Percentiles rank a stretch among this genome's conserved stretches.
Evolutionary conservation across 2,113 vertebrate genomes (phyloP).

Genomic region (Hemiscyllium ocellatum): DNA sequence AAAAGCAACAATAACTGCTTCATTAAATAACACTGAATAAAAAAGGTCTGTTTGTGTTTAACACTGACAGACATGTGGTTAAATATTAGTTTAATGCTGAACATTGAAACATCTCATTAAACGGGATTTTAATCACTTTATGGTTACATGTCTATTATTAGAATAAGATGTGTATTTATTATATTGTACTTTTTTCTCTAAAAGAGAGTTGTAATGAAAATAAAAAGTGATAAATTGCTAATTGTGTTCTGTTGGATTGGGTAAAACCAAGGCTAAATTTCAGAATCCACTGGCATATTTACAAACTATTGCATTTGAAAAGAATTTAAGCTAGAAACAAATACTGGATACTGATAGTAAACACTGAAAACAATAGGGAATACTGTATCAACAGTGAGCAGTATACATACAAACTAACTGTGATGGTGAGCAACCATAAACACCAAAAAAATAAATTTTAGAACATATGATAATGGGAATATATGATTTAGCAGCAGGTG

Average conservation of each 20-base stretch:
- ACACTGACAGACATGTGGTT: background rate
- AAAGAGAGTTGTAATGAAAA: background rate
- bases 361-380: background rate
- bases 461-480: no score
- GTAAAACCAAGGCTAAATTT: background rate
- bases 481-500: no score
- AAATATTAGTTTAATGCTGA: background rate
- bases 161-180: background rate
- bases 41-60: background rate
- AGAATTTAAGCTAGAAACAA: background rate
- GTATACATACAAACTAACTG: background rate
- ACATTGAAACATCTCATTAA: background rate
- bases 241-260: background rate
- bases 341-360: background rate
- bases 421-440: background rate
- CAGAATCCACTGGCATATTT: background rate
- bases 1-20: background rate
- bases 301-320: background rate
- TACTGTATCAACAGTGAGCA: background rate
- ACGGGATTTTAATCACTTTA: background rate
- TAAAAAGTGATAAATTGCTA: background rate
- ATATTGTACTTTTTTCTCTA: background rate
- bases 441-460: background rate
- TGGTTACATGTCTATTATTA: background rate
- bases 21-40: background rate